Conservation (phyloP, 2,113 vertebrate genomes). For the Pandion haliaetus region DNA sequence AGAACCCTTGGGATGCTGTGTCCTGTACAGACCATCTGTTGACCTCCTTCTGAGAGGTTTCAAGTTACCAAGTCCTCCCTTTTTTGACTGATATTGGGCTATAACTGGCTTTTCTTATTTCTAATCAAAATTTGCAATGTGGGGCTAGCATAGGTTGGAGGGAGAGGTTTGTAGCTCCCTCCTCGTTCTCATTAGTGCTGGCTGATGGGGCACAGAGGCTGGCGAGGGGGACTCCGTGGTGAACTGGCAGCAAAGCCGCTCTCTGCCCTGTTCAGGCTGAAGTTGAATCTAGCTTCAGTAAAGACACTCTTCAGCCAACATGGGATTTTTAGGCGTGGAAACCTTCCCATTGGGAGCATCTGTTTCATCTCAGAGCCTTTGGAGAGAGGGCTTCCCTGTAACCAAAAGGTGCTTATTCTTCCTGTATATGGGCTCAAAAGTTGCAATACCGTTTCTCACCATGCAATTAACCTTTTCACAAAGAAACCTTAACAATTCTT, state of each 20-base stretch:
- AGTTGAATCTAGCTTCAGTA: neutral
- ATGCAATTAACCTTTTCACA: conserved; percentile 32
- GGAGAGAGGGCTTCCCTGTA: neutral
- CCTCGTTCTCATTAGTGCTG: neutral
- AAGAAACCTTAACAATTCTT: conserved; percentile 14
- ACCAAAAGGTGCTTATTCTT: conserved; percentile 36
- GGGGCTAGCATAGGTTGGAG: neutral
- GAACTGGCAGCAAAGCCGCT: neutral
- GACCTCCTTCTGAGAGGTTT: neutral
- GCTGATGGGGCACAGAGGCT: neutral
- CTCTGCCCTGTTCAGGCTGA: neutral
- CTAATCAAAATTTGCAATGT: neutral
- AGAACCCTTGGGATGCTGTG: neutral
- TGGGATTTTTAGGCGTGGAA: neutral
- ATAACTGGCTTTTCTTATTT: neutral
- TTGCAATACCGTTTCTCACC: conserved; percentile 2
- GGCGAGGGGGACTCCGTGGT: fast-evolving
- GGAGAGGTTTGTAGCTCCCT: neutral
- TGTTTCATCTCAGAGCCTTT: neutral
- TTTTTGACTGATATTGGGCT: neutral
- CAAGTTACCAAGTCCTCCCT: neutral
- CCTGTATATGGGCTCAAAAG: neutral
- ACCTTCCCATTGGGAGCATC: neutral
- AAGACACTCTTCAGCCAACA: neutral
- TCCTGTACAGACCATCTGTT: neutral